Evolutionary conservation across 2,797 vertebrate genomes (phyloP).

Genomic region (Halcyon smyrnensis): DNA sequence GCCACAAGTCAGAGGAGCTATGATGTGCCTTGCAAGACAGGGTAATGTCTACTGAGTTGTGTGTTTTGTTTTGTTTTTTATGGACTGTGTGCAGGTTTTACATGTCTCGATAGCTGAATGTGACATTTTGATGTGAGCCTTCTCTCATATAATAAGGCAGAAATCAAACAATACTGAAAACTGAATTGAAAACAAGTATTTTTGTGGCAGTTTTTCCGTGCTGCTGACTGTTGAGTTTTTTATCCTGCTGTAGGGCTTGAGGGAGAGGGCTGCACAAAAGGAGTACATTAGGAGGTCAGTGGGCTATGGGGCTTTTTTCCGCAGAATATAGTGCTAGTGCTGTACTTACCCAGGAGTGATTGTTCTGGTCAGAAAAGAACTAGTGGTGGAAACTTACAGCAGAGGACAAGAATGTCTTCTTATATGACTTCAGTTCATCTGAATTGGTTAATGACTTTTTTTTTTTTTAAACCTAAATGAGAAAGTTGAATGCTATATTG

Average conservation of each 20-base stretch:
- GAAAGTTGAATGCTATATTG: not conserved
- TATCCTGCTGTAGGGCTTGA: not conserved
- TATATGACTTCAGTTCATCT: not conserved
- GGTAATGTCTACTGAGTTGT: not conserved
- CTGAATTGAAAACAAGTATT: not conserved
- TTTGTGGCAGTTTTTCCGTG: not conserved
- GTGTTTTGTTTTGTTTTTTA: not conserved
- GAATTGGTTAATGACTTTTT: not conserved
- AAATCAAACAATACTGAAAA: not conserved
- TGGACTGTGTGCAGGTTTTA: accelerated
- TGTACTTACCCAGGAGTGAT: not conserved
- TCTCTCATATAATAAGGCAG: not conserved
- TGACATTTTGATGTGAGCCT: not conserved
- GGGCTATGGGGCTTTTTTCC: not conserved
- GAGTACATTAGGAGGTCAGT: not conserved
- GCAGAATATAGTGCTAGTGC: not conserved
- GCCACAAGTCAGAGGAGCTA: not conserved
- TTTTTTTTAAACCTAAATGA: not conserved
- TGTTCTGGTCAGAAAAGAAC: not conserved
- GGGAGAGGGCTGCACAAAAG: not conserved
- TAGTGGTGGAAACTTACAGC: not conserved
- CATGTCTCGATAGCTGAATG: not conserved
- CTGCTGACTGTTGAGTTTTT: not conserved
- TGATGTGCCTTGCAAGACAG: not conserved
- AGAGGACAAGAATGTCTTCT: not conserved